Evolutionary conservation across 2,113 vertebrate species (phyloP).

Genomic region (Struthio camelus): DNA sequence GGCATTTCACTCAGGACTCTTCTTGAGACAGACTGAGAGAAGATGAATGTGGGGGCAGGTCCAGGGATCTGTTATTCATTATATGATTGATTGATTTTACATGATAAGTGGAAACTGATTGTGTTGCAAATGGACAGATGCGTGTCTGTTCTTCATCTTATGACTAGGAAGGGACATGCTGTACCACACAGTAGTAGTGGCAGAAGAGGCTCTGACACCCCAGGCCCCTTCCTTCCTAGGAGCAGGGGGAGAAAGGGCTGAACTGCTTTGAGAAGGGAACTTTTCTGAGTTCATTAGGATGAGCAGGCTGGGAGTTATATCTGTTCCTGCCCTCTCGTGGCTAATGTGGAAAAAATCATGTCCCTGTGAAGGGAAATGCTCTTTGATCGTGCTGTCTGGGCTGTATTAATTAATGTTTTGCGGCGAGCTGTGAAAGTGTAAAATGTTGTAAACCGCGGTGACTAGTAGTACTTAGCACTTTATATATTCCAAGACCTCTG

Average conservation of each 20-base stretch:
- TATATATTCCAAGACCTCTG: background rate
- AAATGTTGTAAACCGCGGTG: background rate
- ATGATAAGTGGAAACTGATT: background rate
- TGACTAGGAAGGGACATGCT: background rate
- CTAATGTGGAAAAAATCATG: slow-evolving; percentile 6
- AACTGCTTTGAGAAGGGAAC: background rate
- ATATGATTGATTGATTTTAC: background rate
- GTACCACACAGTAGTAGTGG: background rate
- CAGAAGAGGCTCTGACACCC: background rate
- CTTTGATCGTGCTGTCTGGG: background rate
- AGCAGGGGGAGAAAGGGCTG: background rate
- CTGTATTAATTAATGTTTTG: background rate
- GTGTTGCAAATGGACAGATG: background rate
- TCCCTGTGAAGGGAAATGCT: background rate
- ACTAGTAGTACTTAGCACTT: background rate
- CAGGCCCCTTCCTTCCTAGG: background rate
- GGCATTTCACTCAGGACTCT: background rate
- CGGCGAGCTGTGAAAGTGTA: background rate
- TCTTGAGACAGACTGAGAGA: background rate
- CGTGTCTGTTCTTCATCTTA: fast-evolving
- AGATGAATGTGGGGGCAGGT: background rate
- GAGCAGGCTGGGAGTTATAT: background rate
- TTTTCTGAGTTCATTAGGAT: background rate
- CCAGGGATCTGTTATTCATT: background rate
- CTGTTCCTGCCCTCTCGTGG: slow-evolving; percentile 46